These are phyloP conservation scores for Luffia ferchaultella DNA, from an alignment of 2,888 invertebrate genomes.

Conservation along the genomic window DNA sequence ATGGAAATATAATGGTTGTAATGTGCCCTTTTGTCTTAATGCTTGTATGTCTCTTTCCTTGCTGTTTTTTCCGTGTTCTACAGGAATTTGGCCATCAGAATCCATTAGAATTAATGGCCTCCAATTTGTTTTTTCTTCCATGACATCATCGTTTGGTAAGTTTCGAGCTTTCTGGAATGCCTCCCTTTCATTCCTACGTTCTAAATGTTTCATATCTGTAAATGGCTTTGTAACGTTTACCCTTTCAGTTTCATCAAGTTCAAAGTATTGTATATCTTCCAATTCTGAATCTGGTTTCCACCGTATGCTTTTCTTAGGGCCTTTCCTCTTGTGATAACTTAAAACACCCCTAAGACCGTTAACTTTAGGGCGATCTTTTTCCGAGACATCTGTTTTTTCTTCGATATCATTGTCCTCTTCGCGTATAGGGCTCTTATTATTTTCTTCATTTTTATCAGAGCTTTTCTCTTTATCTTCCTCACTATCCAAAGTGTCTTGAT, in stretches of 20 bases:
- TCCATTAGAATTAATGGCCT: slow-evolving; percentile 74
- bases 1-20: slow-evolving; percentile 84
- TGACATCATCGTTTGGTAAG: slow-evolving; percentile 76
- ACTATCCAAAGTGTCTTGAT: slow-evolving; percentile 88
- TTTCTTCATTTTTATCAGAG: slow-evolving; percentile 28
- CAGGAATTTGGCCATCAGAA: slow-evolving; percentile 69
- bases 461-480: slow-evolving; percentile 66
- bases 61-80: slow-evolving; percentile 79
- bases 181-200: slow-evolving; percentile 85
- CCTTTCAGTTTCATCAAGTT: slow-evolving; percentile 94
- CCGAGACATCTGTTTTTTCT: slow-evolving; percentile 29
- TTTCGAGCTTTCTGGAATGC: slow-evolving; percentile 82
- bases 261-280: slow-evolving; percentile 88
- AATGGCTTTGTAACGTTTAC: slow-evolving; percentile 94
- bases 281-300: slow-evolving; percentile 85
- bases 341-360: slow-evolving; percentile 79
- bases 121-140: slow-evolving; percentile 87
- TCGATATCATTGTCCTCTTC: slow-evolving; percentile 28
- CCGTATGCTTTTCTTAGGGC: slow-evolving; percentile 80
- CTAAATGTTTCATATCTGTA: slow-evolving; percentile 90
- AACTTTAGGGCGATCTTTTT: slow-evolving; percentile 48
- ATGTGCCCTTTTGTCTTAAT: slow-evolving; percentile 83
- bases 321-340: slow-evolving; percentile 76
- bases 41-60: slow-evolving; percentile 88
- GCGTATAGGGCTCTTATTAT: slow-evolving; percentile 14